Base-by-base conservation (phyloP, 2,888 invertebrate species). In the Clepsis dumicolana region DNA sequence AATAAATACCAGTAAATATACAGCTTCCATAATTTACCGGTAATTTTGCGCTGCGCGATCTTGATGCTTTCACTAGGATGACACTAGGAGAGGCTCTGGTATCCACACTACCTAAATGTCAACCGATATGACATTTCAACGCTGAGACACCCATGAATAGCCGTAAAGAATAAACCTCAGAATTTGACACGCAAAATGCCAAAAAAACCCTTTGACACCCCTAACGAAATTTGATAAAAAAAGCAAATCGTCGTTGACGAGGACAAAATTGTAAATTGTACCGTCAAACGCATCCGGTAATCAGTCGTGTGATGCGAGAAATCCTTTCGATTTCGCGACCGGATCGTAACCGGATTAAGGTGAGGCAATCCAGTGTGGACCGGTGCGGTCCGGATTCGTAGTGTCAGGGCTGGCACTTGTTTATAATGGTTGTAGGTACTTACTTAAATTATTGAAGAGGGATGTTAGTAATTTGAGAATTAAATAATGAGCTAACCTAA, bases 341-440 rank as follows among this genome's bases (percentile, higher is more conserved):
- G 70, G 38, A 72, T 71, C 65, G 72, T 74, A 74, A 75, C 72
- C 68, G 68, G 73, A 75, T 76, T 76, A 73, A 70, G 67, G 68
- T 64, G 65, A 52, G 64, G 67, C 71, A 71, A 70, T 73, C 74
- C 72, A 72, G 71, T 68, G 70, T 64, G 62, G 52, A 63, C 64
- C 65, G 67, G 71, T 63, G 67, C 16, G 62, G 67, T 56, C 56
- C 63, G 63, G 63, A 59, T 68, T 68, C 59, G 63, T 21, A 52
- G 14, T 18, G 32, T 0, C 57, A 67, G 67, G 67, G 67, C 38
- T 67, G 57, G 2, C 67, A 16, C 32, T 7, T 12, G 5, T 21
- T 21, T 25, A 12, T 18, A 4, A 38, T 18, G 25, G 24, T 35
- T 52, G 8, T 24, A 7, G 5, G 16, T 21, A 1, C 18, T 21